Evolutionary conservation across 2,888 invertebrate genomes (phyloP), one percentile per base, ranked within the genome.

Genomic region (Graphium colonna): DNA sequence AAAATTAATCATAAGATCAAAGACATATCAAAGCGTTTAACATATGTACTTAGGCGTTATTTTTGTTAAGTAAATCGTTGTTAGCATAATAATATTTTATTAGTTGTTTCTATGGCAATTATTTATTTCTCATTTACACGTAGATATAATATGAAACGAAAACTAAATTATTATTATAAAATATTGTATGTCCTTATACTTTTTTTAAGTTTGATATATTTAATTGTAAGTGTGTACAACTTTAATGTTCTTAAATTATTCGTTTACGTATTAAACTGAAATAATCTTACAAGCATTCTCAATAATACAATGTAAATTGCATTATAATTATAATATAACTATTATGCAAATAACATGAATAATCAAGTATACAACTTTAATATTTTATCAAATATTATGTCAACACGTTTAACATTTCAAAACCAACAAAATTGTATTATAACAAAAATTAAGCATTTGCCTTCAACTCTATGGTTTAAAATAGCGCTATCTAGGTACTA

Each of bases 11-110:
- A n/a, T 48, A 44, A 53, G 38, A 44, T 48, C 48, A 21, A 44
- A 49, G 26, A 49, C 49, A 51, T 51, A 55, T 52, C 52, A 52
- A 43, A 17, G 10, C 26, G 16, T 18, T 31, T 38, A 41, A 38
- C 42, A 15, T 31, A 47, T 33, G 17, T 40, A 33, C 46, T 38
- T 48, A 48, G 48, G 49, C 51, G 12, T 12, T 12, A 44, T 39
- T 48, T 48, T 31, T 49, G 51, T 50, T 56, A 52, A 33, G 40
- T n/a, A 33, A 48, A 38, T 31, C 28, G 26, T 54, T 51, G 31
- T 41, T 57, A 52, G 33, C 26, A 31, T 46, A n/a, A 9, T 36
- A 13, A 36, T 9, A 36, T 12, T n/a, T 36, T 36, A 36, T 36
- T 36, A 36, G 12, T 36, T 36, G n/a, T 36, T 36, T 36, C 13